A percentile compares a stretch with the other conserved stretches of the same genome.
Evolutionary conservation across 1,140 invertebrate genomes (phyloP).

Genomic region (Euwallacea fornicatus): DNA sequence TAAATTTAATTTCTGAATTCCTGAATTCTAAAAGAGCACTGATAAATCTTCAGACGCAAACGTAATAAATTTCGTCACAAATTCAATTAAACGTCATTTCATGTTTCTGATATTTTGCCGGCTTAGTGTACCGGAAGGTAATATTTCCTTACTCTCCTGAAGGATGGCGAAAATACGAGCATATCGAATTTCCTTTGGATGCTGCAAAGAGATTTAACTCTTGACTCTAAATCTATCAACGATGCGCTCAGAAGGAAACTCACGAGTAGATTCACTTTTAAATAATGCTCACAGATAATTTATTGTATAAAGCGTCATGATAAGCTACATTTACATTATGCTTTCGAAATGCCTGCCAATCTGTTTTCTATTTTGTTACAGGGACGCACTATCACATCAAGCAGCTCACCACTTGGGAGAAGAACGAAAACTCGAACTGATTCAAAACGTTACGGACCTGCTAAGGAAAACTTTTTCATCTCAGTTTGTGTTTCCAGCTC

Average conservation of each 20-base stretch:
- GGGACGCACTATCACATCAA: constrained; percentile 65
- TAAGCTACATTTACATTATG: neutral
- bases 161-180: neutral
- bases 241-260: too few species aligned
- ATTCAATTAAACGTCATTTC: too few species aligned
- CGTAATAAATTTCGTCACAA: too few species aligned
- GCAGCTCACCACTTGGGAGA: constrained; percentile 57
- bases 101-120: neutral
- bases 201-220: neutral
- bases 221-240: neutral
- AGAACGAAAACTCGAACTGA: constrained; percentile 65
- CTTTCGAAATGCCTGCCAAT: too few species aligned
- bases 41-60: too few species aligned
- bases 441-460: constrained; percentile 77
- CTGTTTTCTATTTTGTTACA: constrained; percentile 51
- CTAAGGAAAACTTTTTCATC: constrained; percentile 75
- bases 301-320: neutral
- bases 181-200: constrained; percentile 1
- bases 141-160: neutral
- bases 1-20: too few species aligned
- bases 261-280: too few species aligned
- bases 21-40: too few species aligned
- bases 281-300: too few species aligned
- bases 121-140: neutral
- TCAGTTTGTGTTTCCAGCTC: constrained; percentile 79